These are phyloP conservation scores for Papilio protenor DNA, from an alignment of 2,888 invertebrate species.

Conservation along the genomic window DNA sequence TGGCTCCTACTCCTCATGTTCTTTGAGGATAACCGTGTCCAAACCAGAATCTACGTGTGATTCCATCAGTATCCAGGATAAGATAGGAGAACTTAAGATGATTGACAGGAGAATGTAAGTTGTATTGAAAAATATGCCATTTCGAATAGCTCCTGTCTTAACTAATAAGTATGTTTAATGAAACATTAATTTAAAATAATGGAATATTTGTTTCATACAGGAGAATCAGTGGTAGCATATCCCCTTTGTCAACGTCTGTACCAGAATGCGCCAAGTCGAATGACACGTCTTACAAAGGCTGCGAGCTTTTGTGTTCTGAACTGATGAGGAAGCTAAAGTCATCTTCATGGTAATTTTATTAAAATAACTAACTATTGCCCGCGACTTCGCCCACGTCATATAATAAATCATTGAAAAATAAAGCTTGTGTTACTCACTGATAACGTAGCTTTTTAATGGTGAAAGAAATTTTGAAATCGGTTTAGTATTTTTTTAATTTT, in stretches of 20 bases:
- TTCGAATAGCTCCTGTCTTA: not conserved
- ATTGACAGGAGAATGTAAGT: conserved; percentile 46
- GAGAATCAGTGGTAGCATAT: conserved; percentile 57
- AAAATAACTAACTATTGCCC: not conserved
- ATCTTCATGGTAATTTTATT: conserved; percentile 60
- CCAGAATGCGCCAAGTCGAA: conserved; percentile 55
- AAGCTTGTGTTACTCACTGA: no score
- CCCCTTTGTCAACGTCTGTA: conserved; percentile 58
- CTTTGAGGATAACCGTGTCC: conserved; percentile 28
- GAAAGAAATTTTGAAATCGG: no score
- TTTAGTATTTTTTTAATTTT: no score
- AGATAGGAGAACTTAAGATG: conserved; percentile 70
- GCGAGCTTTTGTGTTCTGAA: conserved; percentile 69
- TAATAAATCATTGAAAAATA: no score
- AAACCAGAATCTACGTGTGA: conserved; percentile 45
- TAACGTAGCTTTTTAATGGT: no score
- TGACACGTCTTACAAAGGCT: conserved; percentile 68
- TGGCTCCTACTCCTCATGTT: conserved; percentile 26
- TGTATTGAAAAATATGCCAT: no score
- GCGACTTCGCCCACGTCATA: no score
- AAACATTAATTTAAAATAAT: not conserved
- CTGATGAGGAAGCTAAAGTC: conserved; percentile 66
- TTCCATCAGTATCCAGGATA: conserved; percentile 67
- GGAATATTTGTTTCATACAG: conserved; percentile 35
- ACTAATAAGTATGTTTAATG: not conserved